Evolutionary conservation across 2,113 vertebrate genomes (phyloP).

Genomic region (Micronisus gabar): DNA sequence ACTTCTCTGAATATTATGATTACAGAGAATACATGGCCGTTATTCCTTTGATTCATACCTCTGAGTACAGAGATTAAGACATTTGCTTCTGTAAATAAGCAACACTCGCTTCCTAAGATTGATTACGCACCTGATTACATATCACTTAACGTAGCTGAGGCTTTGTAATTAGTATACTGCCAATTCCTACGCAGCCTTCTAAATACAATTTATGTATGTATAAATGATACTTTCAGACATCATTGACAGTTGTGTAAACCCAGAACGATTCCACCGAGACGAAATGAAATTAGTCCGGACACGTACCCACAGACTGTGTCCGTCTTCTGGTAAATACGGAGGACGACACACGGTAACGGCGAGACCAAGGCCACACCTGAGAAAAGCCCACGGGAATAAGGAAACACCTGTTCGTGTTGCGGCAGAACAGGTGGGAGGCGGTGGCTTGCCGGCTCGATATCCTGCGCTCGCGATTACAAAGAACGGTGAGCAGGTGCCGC

Average conservation of each 20-base stretch:
- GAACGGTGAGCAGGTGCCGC: background rate
- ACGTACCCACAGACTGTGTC: background rate
- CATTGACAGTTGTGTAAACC: background rate
- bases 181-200: background rate
- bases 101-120: conserved; percentile 8
- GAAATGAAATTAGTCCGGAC: background rate
- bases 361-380: conserved; percentile 38
- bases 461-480: background rate
- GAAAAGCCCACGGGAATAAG: background rate
- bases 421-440: conserved; percentile 51
- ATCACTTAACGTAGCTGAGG: background rate
- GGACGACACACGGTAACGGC: background rate
- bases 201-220: background rate
- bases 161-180: background rate
- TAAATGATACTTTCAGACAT: background rate
- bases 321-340: background rate
- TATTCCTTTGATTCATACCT: background rate
- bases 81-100: conserved; percentile 47
- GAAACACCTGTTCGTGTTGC: conserved; percentile 16
- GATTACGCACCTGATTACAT: conserved; percentile 12
- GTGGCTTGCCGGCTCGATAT: conserved; percentile 29
- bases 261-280: background rate
- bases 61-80: conserved; percentile 22
- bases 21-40: background rate
- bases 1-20: background rate